Base-by-base conservation (phyloP, 1,140 invertebrate genomes). In the Zophobas morio region DNA sequence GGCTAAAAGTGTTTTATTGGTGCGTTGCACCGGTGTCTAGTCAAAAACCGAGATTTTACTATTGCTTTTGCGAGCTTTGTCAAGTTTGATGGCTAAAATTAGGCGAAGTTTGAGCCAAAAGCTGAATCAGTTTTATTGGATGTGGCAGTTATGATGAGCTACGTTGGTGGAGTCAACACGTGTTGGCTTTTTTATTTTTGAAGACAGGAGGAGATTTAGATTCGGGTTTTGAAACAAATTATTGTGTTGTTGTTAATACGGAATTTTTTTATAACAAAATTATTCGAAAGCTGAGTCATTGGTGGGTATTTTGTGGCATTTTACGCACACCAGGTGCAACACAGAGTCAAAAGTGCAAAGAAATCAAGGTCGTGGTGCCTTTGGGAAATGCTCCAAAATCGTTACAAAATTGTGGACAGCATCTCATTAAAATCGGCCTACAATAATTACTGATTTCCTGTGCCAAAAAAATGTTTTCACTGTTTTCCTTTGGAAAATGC, bases 401-500 rank as follows among this genome's bases (percentile, higher is more conserved):
- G 2, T 6, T 32, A 8, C 4, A 60, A 60, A 60, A 57, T 1
- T 37, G 1, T 56, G 33, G n/a, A n/a, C 20, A 6, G 33, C 34
- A 56, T 6, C 56, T 60, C 34, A 60, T 60, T 60, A 60, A 60
- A 60, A 60, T 60, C 8, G 2, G 8, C 49, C 2, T n/a, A 34
- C 53, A 60, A 60, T 60, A 35, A 60, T 60, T 60, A 6, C n/a
- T 6, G 6, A 35, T 35, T 36, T 36, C 34, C 33, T 20, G 56
- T 60, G 49, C 49, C 49, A 60, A 56, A 2, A 56, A 60, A 60
- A 3, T 54, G 53, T 20, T 20, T 20, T 20, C 20, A 20, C 20
- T 20, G 20, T 20, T 20, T 20, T 20, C 0, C 20, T 20, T 20
- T 20, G 20, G 20, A 20, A 20, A 20, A 20, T 20, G 20, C 20